Conservation (phyloP, 2,888 invertebrate genomes). For the Ceriagrion tenellum region DNA sequence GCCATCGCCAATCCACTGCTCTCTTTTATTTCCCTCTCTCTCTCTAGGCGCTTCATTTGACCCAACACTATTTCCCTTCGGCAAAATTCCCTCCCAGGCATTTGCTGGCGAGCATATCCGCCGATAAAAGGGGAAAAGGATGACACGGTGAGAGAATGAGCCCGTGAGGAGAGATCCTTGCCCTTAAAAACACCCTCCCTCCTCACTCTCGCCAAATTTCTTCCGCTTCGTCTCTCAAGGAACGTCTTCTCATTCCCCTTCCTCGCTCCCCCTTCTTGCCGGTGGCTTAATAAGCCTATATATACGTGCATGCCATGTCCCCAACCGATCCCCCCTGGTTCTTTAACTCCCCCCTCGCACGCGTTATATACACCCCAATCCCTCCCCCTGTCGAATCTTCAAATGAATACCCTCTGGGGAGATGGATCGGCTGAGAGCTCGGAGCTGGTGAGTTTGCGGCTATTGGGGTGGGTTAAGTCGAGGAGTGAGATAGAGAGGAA, state of each 20-base stretch:
- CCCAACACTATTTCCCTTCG: background rate
- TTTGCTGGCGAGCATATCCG: conserved; percentile 3
- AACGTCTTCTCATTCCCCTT: background rate
- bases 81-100: background rate
- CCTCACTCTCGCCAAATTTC: conserved; percentile 22
- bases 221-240: background rate
- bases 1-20: background rate
- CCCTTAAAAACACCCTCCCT: background rate
- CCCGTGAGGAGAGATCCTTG: background rate
- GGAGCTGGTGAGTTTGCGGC: conserved; percentile 37
- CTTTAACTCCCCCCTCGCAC: background rate
- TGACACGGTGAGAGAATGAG: background rate
- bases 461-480: background rate
- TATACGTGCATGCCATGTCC: background rate
- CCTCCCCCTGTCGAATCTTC: conserved; percentile 4
- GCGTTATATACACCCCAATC: background rate
- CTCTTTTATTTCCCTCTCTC: background rate
- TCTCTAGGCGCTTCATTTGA: background rate
- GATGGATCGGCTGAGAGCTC: conserved; percentile 34
- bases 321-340: background rate
- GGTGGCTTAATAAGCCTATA: background rate
- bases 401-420: conserved; percentile 46
- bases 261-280: background rate
- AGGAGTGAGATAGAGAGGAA: background rate
- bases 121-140: background rate